A percentile compares a stretch with the other conserved stretches of the same genome.
Conservation (phyloP, 1,140 invertebrate genomes). For the Archegozetes longisetosus region DNA sequence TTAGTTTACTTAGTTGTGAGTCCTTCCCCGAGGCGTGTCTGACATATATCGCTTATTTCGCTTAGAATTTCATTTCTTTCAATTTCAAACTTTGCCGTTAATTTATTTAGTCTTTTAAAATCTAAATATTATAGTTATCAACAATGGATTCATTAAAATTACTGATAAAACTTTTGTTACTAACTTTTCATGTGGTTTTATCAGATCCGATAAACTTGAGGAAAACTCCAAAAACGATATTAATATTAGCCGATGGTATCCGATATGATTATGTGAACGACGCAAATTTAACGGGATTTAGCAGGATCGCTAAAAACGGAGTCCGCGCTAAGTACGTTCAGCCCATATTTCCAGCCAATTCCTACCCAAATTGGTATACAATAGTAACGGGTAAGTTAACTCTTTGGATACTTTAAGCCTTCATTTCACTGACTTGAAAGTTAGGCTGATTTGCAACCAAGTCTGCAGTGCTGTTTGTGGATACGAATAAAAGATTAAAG, state of each 20-base stretch:
- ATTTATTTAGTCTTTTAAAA: not conserved
- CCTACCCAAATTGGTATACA: constrained; percentile 29
- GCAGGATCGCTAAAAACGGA: constrained; percentile 21
- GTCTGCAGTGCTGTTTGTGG: too few species aligned
- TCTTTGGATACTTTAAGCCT: not conserved
- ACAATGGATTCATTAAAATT: not conserved
- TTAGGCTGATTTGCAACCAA: too few species aligned
- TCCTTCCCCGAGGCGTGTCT: not conserved
- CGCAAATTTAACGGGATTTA: constrained; percentile 22
- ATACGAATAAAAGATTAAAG: too few species aligned
- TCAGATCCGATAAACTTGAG: not conserved
- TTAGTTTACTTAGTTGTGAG: not conserved
- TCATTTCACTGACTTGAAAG: not conserved
- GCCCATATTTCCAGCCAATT: constrained; percentile 26
- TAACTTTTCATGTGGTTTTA: not conserved
- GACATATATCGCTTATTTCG: not conserved
- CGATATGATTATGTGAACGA: constrained; percentile 27
- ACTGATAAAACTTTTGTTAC: not conserved
- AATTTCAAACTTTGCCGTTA: not conserved
- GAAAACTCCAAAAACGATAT: constrained; percentile 21
- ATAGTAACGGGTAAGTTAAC: constrained; percentile 26
- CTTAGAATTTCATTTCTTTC: not conserved
- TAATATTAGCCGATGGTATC: constrained; percentile 27
- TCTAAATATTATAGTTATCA: not conserved
- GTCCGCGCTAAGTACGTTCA: constrained; percentile 23